Evolutionary conservation across 2,113 vertebrate genomes (phyloP), one percentile per base, ranked within the genome.

Genomic region (human): DNA sequence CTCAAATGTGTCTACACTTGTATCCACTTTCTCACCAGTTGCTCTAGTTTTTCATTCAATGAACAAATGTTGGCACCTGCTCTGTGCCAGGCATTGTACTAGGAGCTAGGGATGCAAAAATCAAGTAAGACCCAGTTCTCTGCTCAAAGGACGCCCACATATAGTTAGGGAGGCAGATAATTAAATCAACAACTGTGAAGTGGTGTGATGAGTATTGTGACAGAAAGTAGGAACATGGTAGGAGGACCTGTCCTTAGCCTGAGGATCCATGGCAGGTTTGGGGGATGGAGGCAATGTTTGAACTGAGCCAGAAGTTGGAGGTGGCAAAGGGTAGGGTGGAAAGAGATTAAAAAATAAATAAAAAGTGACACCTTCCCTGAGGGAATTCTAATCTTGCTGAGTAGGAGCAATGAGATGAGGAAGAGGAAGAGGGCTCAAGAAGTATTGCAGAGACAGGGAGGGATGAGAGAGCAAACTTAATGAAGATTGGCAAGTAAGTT

Each of bases 351-450:
- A 93, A 90, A 91, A 50, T 73, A 95, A 90, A 70, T 68, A 83
- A 61, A 90, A 84, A 88, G 76, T 81, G 52, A 82, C 38, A 83
- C 50, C 43, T 64, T 64, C n/a, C 68, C 38, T 66, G 25, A 79
- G 45, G 27, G 81, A 61, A 88, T 94, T 89, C 85, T 88, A 81
- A 91, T 89, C 40, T 92, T 96, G 18, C 96, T 59, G 70, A 68
- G 43, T 66, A 95, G 84, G 64, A 90, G 38, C 76, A 79, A 18
- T 75, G 68, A 64, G 43, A 61, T 90, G 82, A 93, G 45, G 78
- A 79, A 89, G 68, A 94, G 9, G 48, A 95, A 50, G 72, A 55
- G 16, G 23, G 8, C n/a, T 96, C 35, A 43, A 96, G 50, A 81
- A 38, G 61, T 38, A 32, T 2, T 35, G 68, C 82, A 95, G 30